phyloP scores from a whole-genome alignment of 2,113 vertebrate species.

The Pterophyllum scalare region DNA sequence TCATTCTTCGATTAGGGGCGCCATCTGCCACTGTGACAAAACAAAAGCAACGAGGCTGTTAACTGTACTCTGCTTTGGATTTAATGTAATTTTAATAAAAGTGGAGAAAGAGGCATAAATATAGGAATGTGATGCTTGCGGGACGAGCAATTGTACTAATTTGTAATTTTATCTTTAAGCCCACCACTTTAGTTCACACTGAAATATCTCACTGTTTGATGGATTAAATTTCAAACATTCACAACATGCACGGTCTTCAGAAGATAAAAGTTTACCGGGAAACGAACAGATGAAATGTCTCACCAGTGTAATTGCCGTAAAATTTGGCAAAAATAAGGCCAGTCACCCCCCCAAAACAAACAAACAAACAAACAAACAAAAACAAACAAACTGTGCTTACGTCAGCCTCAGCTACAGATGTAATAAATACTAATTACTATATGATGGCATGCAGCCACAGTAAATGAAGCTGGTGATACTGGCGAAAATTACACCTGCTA shows the following conservation, averaged over 20 bases:
- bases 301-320: not conserved
- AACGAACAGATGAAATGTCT: not conserved
- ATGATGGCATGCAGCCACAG: not conserved
- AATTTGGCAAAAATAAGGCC: no score
- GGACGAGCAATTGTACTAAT: not conserved
- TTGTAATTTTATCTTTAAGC: not conserved
- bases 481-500: no score
- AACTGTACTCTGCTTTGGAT: slow-evolving; percentile 40
- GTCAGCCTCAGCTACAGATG: no score
- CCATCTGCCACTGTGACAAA: slow-evolving; percentile 66
- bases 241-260: not conserved
- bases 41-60: slow-evolving; percentile 57
- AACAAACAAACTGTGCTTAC: not conserved
- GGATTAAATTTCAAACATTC: not conserved
- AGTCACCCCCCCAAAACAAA: not conserved
- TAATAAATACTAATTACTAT: no score
- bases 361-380: no score
- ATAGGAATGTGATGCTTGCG: slow-evolving; percentile 8
- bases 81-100: slow-evolving; percentile 52
- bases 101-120: slow-evolving; percentile 27
- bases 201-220: not conserved
- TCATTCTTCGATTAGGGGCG: slow-evolving; percentile 41
- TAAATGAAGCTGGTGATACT: not conserved
- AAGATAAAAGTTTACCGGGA: not conserved
- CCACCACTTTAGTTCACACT: not conserved